Evolutionary conservation across 2,888 invertebrate genomes (phyloP), one percentile per base, ranked within the genome.

Genomic region (Hipparchia sbordonii): DNA sequence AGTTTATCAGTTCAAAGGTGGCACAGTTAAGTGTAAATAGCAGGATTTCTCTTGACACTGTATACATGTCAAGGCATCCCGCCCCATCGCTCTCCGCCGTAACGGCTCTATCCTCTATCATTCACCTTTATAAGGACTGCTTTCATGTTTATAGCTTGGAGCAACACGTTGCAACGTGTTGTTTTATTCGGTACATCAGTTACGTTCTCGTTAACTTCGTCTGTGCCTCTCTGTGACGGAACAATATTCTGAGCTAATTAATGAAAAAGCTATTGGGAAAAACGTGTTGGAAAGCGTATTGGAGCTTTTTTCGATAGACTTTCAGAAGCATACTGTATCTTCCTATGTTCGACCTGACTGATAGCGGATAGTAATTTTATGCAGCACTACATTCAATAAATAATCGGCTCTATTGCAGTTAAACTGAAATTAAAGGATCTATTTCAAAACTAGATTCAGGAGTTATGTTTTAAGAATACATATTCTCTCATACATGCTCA

Each of bases 91-190:
- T 74, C 70, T 71, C 45, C 46, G 65, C 71, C 71, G 48, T 74
- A 71, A 76, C 74, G 74, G 70, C 70, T 66, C 69, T 71, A 71
- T 65, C 74, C 70, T 66, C 71, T 69, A 71, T 65, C 74, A 72
- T 71, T 74, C 72, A 72, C 72, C 61, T 68, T 71, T 70, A 69
- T 66, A 23, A 23, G 23, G 23, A 67, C 69, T 63, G 70, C 63
- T 72, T 67, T 75, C 67, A 71, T 72, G 74, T 72, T 63, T 70
- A 76, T 56, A 65, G 70, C 74, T 72, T 39, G 39, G 56, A 74
- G 74, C 74, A 74, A 76, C 74, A 74, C 71, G 74, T 72, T 76
- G 68, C 52, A 67, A 48, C 63, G 52, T 57, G 57, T 72, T 74
- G 69, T 73, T 74, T 71, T 72, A 66, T 72, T 74, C 45, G 48